These are phyloP conservation scores for Trochalopteron elliotii DNA, from an alignment of 2,113 vertebrate genomes.

Conservation along the genomic window DNA sequence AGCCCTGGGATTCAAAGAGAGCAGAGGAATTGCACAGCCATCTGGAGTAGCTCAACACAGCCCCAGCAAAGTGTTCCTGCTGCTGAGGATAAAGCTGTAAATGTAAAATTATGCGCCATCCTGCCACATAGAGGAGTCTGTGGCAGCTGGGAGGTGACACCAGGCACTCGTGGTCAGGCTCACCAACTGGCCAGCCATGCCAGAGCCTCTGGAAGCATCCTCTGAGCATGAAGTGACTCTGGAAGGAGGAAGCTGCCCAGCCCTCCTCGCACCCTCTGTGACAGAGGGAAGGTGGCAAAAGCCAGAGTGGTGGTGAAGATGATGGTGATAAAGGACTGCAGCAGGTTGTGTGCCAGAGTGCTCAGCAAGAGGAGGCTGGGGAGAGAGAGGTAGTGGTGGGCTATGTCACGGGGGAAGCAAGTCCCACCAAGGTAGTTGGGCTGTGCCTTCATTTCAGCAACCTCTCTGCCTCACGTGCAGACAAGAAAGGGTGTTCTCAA, in stretches of 20 bases:
- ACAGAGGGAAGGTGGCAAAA: background rate
- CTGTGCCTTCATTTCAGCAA: background rate
- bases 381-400: background rate
- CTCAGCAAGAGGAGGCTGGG: background rate
- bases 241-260: background rate
- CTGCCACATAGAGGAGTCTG: background rate
- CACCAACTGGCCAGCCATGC: background rate
- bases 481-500: background rate
- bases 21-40: background rate
- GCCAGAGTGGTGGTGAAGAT: background rate
- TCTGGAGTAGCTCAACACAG: conserved; percentile 54
- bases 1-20: background rate
- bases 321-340: background rate
- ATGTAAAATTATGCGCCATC: background rate
- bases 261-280: rapidly evolving
- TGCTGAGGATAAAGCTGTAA: background rate
- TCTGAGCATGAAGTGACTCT: background rate
- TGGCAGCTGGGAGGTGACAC: background rate
- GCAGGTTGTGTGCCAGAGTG: background rate
- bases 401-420: rapidly evolving
- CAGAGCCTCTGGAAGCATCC: background rate
- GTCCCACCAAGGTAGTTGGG: background rate
- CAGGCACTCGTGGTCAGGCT: rapidly evolving
- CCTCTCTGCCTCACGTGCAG: background rate
- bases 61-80: background rate